Evolutionary conservation across 2,797 vertebrate species (phyloP).

Genomic region (Podargus strigoides): DNA sequence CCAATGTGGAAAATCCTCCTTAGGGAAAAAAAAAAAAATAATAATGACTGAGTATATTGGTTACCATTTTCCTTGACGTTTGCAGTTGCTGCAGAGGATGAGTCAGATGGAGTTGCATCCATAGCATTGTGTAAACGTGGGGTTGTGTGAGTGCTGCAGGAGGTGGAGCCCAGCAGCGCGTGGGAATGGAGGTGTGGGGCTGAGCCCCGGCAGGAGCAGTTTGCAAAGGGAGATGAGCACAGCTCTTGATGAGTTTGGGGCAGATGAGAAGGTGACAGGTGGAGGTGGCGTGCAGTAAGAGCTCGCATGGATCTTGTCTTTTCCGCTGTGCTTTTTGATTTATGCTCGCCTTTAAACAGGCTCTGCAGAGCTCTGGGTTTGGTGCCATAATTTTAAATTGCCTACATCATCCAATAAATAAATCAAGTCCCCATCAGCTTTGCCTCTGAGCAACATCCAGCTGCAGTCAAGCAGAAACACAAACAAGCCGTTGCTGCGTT

Average conservation of each 20-base stretch:
- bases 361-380: background rate
- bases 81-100: background rate
- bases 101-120: background rate
- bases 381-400: background rate
- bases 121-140: fast-evolving
- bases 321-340: background rate
- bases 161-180: background rate
- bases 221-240: fast-evolving
- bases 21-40: background rate
- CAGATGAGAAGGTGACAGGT: background rate
- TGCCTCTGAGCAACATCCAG: slow-evolving; percentile 43
- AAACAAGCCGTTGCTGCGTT: background rate
- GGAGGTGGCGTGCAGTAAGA: background rate
- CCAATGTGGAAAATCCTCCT: background rate
- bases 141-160: background rate
- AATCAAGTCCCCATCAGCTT: background rate
- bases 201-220: background rate
- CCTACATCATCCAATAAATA: background rate
- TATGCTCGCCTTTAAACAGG: background rate
- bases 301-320: background rate
- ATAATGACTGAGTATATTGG: fast-evolving
- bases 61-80: background rate
- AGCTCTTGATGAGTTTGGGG: background rate
- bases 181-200: background rate
- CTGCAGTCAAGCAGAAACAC: background rate